Evolutionary conservation across 2,888 invertebrate genomes (phyloP), one percentile per base, ranked within the genome.

Genomic region (Diplolepis rosae): DNA sequence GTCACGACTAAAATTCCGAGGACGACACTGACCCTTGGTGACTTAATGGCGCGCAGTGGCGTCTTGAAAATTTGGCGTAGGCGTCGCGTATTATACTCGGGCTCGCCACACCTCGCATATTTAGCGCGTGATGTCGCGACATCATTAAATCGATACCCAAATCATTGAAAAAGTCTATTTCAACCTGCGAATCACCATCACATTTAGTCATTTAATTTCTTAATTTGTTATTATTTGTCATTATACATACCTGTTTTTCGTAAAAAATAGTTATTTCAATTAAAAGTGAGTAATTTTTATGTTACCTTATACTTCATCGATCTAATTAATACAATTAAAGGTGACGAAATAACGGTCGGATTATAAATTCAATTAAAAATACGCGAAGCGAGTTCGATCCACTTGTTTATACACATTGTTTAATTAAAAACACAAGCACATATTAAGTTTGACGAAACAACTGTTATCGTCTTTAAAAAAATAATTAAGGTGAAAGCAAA

Each of bases 21-120:
- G 39, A 61, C 39, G 35, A 61, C 13, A 61, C 22, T 61, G 61
- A 61, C 61, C 61, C 39, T n/a, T 50, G 69, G 72, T 71, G 73
- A 71, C 75, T 74, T 68, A 76, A 73, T 71, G 70, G 65, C 70
- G 74, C 73, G 68, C 15, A 50, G 66, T 51, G 35, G 66, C 51
- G 68, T 51, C 52, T 66, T 70, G 71, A 73, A 73, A 72, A 73
- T 85, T 83, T 81, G 80, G 83, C 83, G 85, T 85, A 82, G 85
- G 83, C 83, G 81, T 77, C 73, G 74, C 74, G 75, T 73, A 77
- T 76, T 78, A 76, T 79, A 76, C 74, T 74, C 69, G 45, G 1
- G 27, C 77, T 73, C 77, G 86, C 85, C 86, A 87, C 87, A 84
- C 87, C 87, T 87, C 86, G 82, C 85, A 87, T 87, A 86, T 85